phyloP scores from a whole-genome alignment of 1,140 invertebrate genomes.

The Cepaea nemoralis region DNA sequence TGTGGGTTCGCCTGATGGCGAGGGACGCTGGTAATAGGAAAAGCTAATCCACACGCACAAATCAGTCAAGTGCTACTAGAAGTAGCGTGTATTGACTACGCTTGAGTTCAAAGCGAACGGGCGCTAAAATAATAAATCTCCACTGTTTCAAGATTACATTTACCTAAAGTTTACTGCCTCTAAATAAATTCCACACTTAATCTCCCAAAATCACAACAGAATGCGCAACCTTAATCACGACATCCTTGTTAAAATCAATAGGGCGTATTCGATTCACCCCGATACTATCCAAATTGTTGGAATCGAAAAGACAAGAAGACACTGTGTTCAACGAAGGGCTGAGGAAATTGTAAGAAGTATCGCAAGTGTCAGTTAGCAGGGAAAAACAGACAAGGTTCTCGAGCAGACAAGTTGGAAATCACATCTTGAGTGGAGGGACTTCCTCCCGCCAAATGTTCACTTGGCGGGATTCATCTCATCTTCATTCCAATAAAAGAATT shows the following conservation, averaged over 20 bases:
- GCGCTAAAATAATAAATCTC: too few species aligned
- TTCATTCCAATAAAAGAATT: not conserved
- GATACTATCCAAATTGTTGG: not conserved
- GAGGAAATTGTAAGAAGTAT: not conserved
- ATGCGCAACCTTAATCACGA: too few species aligned
- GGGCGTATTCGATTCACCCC: not conserved
- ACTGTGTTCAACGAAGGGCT: not conserved
- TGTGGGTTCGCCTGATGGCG: too few species aligned
- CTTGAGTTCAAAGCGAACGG: too few species aligned
- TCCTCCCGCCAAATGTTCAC: not conserved
- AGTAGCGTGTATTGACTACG: too few species aligned
- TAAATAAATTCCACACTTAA: too few species aligned
- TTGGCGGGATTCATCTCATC: conserved; percentile 2
- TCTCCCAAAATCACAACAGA: too few species aligned
- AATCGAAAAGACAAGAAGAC: not conserved
- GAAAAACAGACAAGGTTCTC: not conserved
- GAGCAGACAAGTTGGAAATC: not conserved
- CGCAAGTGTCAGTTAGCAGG: conserved; percentile 1
- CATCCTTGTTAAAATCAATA: not conserved
- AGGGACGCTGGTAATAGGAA: too few species aligned
- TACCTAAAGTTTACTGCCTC: too few species aligned
- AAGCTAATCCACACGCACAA: too few species aligned
- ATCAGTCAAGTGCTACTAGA: too few species aligned
- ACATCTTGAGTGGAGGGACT: conserved; percentile 1
- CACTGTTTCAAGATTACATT: too few species aligned